Evolutionary conservation across 30 jellyfish, hydroid and myxozoan genomes (phyloP).

Genomic region (Catostylus mosaicus): DNA sequence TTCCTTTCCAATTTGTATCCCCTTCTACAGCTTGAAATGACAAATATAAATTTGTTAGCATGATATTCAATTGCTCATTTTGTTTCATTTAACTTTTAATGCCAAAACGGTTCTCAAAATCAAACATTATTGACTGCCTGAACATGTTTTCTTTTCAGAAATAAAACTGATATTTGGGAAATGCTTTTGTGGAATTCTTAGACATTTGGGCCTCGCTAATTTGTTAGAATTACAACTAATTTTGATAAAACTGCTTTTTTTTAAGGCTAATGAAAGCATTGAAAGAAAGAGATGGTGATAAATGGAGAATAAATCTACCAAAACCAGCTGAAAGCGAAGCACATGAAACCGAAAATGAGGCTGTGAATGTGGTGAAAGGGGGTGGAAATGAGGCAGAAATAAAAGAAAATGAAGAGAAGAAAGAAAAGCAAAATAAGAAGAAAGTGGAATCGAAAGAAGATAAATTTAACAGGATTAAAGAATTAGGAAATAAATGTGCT

Average conservation of each 20-base stretch:
- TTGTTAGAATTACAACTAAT: not conserved
- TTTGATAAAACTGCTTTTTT: not conserved
- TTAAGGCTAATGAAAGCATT: slow-evolving; percentile 45
- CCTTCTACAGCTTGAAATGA: no score
- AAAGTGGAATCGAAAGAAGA: slow-evolving; percentile 39
- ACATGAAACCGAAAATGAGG: not conserved
- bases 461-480: slow-evolving; percentile 52
- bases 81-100: no score
- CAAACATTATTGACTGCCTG: no score
- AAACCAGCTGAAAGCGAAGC: not conserved
- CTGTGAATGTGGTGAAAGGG: slow-evolving; percentile 2
- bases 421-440: slow-evolving; percentile 4
- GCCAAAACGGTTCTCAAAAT: no score
- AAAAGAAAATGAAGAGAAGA: not conserved
- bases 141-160: no score
- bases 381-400: slow-evolving; percentile 5
- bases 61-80: no score
- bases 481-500: slow-evolving; percentile 67
- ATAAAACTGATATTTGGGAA: no score
- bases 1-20: no score
- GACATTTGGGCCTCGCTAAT: not conserved
- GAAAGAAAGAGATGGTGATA: slow-evolving; percentile 63
- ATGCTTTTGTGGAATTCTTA: no score
- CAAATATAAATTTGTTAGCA: no score
- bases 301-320: slow-evolving; percentile 80